phyloP scores from a whole-genome alignment of 2,888 invertebrate species.

The Drosophila yooni region DNA sequence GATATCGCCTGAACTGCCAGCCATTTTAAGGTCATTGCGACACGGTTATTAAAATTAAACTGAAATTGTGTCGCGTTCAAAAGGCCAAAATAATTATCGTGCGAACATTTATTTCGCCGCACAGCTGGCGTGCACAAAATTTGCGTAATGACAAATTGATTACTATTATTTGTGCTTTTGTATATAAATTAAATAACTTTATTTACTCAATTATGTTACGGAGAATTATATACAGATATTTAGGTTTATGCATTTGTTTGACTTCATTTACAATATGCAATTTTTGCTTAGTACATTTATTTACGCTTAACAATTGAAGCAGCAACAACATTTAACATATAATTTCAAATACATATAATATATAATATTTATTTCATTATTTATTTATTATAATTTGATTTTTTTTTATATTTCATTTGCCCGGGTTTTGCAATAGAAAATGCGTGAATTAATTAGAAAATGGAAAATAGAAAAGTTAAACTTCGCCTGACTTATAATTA shows the following conservation, averaged over 20 bases:
- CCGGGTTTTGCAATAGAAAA: constrained; percentile 45
- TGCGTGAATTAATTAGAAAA: constrained; percentile 6
- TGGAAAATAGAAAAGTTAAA: not conserved
- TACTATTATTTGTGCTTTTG: constrained; percentile 47
- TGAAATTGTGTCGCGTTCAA: constrained; percentile 48
- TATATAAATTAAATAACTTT: constrained; percentile 81
- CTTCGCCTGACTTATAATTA: not conserved
- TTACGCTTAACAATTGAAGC: constrained; percentile 78
- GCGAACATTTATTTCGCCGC: constrained; percentile 62
- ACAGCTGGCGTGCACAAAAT: constrained; percentile 61
- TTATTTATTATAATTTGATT: constrained; percentile 8
- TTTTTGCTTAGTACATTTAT: constrained; percentile 69
- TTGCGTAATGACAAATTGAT: constrained; percentile 74
- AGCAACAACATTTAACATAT: constrained; percentile 81
- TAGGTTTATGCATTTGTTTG: constrained; percentile 24
- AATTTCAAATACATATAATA: constrained; percentile 46
- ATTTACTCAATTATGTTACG: constrained; percentile 73
- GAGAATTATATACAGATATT: constrained; percentile 70
- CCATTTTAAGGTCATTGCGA: constrained; percentile 14
- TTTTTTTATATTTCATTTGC: constrained; percentile 14
- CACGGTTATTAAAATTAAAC: not conserved
- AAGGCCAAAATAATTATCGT: constrained; percentile 64
- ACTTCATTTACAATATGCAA: constrained; percentile 59
- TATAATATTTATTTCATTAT: constrained; percentile 34
- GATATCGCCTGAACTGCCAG: not conserved